phyloP scores from a whole-genome alignment of 2,888 invertebrate genomes.

The Pseudoips prasinana region DNA sequence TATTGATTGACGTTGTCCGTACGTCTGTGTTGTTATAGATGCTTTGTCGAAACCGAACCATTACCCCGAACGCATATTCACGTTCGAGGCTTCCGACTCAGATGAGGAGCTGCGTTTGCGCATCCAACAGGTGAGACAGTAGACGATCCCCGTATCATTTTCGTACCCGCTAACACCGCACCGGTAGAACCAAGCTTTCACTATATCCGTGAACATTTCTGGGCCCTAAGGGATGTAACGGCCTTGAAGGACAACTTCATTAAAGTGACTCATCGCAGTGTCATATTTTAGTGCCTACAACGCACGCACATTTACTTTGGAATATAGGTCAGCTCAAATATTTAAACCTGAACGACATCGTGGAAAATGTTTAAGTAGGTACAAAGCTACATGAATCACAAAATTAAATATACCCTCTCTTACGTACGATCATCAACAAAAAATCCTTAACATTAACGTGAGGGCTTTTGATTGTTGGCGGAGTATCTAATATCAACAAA shows the following conservation, averaged over 20 bases:
- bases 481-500: too few species aligned
- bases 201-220: background rate
- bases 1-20: slow-evolving; percentile 65
- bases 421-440: too few species aligned
- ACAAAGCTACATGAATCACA: too few species aligned
- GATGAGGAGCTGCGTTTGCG: slow-evolving; percentile 78
- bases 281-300: slow-evolving; percentile 11
- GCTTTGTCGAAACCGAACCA: slow-evolving; percentile 80
- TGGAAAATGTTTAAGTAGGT: too few species aligned
- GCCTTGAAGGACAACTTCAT: background rate
- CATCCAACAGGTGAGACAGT: slow-evolving; percentile 71
- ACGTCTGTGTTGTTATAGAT: slow-evolving; percentile 81
- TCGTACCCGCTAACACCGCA: slow-evolving; percentile 12
- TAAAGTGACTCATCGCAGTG: slow-evolving; percentile 5
- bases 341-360: slow-evolving; percentile 9
- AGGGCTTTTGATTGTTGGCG: too few species aligned
- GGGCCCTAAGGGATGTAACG: too few species aligned
- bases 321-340: slow-evolving; percentile 10
- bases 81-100: slow-evolving; percentile 75
- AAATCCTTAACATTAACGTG: too few species aligned
- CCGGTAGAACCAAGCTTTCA: too few species aligned
- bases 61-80: slow-evolving; percentile 77
- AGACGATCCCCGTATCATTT: slow-evolving; percentile 10
- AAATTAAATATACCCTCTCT: too few species aligned
- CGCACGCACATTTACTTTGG: slow-evolving; percentile 5